phyloP scores from a whole-genome alignment of 2,113 vertebrate species.

The Anser cygnoides region DNA sequence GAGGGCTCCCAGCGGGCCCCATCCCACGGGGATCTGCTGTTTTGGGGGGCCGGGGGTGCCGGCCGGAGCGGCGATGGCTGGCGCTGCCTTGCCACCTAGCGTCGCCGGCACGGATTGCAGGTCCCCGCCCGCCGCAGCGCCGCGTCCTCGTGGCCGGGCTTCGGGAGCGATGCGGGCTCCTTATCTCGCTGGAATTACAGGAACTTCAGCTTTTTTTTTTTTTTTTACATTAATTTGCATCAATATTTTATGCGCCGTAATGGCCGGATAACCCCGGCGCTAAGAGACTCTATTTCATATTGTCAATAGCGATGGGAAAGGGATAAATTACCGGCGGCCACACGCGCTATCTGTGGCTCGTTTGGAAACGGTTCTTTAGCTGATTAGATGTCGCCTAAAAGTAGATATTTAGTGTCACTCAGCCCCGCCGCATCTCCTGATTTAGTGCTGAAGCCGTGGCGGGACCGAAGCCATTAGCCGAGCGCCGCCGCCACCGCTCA shows the following conservation, averaged over 20 bases:
- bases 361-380: neutral
- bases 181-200: neutral
- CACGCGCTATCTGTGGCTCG: accelerated
- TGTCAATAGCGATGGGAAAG: neutral
- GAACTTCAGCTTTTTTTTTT: neutral
- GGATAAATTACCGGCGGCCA: neutral
- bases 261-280: neutral
- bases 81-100: constrained; percentile 80
- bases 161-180: neutral
- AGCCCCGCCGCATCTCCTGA: neutral
- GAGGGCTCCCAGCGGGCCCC: neutral
- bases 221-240: neutral
- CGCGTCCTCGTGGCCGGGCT: neutral
- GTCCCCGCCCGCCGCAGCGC: neutral
- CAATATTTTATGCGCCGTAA: neutral
- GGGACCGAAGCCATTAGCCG: neutral
- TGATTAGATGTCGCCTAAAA: neutral
- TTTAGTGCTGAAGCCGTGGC: neutral
- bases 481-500: neutral
- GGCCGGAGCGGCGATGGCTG: constrained; percentile 22
- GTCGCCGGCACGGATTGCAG: constrained; percentile 62
- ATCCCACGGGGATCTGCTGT: too few relatives aligned
- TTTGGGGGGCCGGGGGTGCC: accelerated
- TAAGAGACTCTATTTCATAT: accelerated
- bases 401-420: neutral